Base-by-base conservation (phyloP, 2,888 invertebrate species). In the Amphiduros pacificus region DNA sequence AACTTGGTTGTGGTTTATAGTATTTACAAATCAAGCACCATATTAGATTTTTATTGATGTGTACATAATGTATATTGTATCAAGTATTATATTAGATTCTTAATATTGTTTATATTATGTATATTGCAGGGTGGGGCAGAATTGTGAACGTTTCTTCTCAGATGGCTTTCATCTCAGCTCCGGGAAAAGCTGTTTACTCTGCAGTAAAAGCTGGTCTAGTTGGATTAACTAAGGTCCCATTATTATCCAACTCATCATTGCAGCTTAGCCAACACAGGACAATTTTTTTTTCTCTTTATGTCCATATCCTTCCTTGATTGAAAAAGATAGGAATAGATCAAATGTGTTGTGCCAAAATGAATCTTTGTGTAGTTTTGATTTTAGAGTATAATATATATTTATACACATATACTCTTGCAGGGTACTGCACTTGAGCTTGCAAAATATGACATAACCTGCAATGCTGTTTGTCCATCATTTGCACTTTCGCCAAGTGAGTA, bases 101-200 rank as follows among this genome's bases (percentile, higher is more conserved):
- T 36, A 36, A 11, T 36, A 36, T 36, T 9, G 17, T 11, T 36
- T 36, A 36, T 36, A 11, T 36, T 9, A 11, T 11, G 17, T 17
- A 36, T 36, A 17, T 31, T 48, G 11, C 29, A 75, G 74, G 73
- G 1, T 72, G 72, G 71, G 78, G 78, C 5, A 55, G 75, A 32
- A 75, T 75, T 29, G 64, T 75, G n/a, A 73, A 73, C 60, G 73
- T 71, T 31, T 71, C 75, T 0, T 74, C 74, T 9, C 71, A 71
- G 62, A 73, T 74, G 73, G 74, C 69, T 0, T n/a, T 73, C 2
- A 69, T 74, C 6, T 72, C 71, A 32, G 55, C 65, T 0, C 66
- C 67, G 0, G 72, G 73, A 1, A 74, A 74, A 51, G 63, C 69
- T 0, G 70, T 71, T 0, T 74, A 74, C 63, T 70, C 71, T 29